Evolutionary conservation across 1,140 invertebrate species (phyloP).

Genomic region (Saxidomus purpurata): DNA sequence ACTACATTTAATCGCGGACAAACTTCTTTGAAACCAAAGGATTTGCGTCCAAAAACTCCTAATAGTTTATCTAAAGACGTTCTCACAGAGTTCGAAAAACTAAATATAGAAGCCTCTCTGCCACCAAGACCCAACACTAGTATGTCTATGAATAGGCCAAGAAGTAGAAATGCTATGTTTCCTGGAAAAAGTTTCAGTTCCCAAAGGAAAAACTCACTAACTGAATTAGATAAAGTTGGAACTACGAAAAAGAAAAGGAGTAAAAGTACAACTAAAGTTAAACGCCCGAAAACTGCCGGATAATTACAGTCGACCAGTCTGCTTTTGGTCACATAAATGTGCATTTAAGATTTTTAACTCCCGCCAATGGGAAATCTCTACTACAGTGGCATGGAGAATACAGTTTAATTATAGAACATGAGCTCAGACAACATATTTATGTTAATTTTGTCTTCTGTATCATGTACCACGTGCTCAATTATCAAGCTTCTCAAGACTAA

Average conservation of each 20-base stretch:
- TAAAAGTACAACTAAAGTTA: conserved; percentile 10
- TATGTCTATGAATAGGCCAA: conserved; percentile 62
- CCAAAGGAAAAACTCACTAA: conserved; percentile 79
- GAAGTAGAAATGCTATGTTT: conserved; percentile 76
- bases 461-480: too few species aligned
- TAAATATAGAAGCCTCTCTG: conserved; percentile 74
- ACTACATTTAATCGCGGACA: conserved; percentile 77
- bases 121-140: conserved; percentile 68
- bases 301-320: not conserved
- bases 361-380: too few species aligned
- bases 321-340: too few species aligned
- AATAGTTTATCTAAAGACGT: conserved; percentile 52
- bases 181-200: conserved; percentile 81
- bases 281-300: conserved; percentile 65
- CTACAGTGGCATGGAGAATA: too few species aligned
- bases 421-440: too few species aligned
- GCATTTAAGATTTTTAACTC: too few species aligned
- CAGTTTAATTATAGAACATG: too few species aligned
- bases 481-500: too few species aligned
- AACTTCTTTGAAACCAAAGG: conserved; percentile 71
- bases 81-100: conserved; percentile 77
- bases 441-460: too few species aligned
- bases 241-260: conserved; percentile 37
- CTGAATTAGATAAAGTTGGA: conserved; percentile 71
- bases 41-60: conserved; percentile 72